Evolutionary conservation across 2,888 invertebrate species (phyloP).

Genomic region (Machimus atricapillus): DNA sequence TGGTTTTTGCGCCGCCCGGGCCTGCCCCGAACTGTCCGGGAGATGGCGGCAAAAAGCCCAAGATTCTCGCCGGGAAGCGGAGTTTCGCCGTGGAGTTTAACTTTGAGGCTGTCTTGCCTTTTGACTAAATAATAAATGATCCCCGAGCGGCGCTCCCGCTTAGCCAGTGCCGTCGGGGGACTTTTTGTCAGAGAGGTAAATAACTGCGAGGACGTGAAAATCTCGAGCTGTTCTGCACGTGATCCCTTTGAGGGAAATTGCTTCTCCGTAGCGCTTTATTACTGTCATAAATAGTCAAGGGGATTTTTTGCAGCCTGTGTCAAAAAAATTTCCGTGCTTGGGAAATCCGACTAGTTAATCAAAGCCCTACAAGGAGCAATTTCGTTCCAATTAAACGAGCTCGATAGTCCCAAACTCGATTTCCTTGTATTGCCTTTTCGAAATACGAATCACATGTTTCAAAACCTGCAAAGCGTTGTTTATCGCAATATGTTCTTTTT

Average conservation of each 20-base stretch:
- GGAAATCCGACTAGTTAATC: neutral
- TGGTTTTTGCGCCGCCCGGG: neutral
- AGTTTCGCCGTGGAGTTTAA: neutral
- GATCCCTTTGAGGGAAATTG: neutral
- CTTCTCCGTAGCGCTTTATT: neutral
- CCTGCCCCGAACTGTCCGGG: neutral
- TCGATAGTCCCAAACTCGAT: too few relatives aligned
- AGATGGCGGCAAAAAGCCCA: neutral
- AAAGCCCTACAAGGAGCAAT: neutral
- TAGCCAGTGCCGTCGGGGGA: neutral
- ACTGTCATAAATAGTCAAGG: neutral
- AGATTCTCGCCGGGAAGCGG: neutral
- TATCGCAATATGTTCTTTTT: too few relatives aligned
- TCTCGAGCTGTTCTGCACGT: neutral
- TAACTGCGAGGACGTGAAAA: conserved; percentile 20
- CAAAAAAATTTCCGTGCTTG: neutral
- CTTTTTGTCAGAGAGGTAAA: conserved; percentile 10
- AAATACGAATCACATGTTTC: too few relatives aligned
- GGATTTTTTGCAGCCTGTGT: neutral
- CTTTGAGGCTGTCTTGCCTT: neutral
- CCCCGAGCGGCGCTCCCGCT: neutral
- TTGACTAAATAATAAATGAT: conserved; percentile 34
- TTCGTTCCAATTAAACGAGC: neutral
- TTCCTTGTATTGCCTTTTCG: neutral
- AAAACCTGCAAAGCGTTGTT: too few relatives aligned